Evolutionary conservation across 2,797 vertebrate species (phyloP).

Genomic region (Menidia menidia): DNA sequence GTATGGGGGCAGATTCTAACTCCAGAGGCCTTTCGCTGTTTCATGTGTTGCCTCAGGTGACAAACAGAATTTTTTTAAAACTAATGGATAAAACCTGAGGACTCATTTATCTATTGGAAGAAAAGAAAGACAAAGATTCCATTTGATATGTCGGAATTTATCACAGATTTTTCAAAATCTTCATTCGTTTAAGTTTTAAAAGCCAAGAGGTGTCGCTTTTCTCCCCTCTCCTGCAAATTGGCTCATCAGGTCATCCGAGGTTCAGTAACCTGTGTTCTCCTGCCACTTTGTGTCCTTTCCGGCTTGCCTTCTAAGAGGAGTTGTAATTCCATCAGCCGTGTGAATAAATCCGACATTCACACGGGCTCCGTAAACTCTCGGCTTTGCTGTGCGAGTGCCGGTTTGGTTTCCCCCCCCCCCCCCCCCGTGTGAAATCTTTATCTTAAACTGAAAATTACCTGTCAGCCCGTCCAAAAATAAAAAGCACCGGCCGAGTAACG

Average conservation of each 20-base stretch:
- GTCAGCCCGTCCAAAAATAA: conserved; percentile 5
- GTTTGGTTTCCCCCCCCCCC: conserved; percentile 18
- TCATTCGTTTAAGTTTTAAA: too few relatives aligned
- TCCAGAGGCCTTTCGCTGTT: too few relatives aligned
- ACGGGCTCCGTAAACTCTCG: conserved; percentile 26
- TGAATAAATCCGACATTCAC: conserved; percentile 42
- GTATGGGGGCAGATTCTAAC: too few relatives aligned
- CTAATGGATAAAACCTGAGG: too few relatives aligned
- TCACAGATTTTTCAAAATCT: too few relatives aligned
- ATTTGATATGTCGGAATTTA: too few relatives aligned
- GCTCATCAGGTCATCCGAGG: neutral
- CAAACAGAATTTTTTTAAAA: too few relatives aligned
- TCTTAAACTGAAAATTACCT: conserved; percentile 38
- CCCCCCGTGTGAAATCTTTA: conserved; percentile 26
- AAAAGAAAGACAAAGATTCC: too few relatives aligned
- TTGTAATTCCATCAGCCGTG: conserved; percentile 1
- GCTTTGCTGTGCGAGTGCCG: conserved; percentile 16
- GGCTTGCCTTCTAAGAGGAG: conserved; percentile 18
- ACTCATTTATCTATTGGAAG: too few relatives aligned
- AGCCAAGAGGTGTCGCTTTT: neutral
- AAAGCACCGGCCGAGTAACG: conserved; percentile 24
- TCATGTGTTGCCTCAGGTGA: too few relatives aligned
- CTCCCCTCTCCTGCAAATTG: neutral
- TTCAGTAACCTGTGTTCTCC: conserved; percentile 8
- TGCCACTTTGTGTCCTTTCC: neutral